phyloP scores from a whole-genome alignment of 2,113 vertebrate genomes.

The Peromyscus maniculatus region DNA sequence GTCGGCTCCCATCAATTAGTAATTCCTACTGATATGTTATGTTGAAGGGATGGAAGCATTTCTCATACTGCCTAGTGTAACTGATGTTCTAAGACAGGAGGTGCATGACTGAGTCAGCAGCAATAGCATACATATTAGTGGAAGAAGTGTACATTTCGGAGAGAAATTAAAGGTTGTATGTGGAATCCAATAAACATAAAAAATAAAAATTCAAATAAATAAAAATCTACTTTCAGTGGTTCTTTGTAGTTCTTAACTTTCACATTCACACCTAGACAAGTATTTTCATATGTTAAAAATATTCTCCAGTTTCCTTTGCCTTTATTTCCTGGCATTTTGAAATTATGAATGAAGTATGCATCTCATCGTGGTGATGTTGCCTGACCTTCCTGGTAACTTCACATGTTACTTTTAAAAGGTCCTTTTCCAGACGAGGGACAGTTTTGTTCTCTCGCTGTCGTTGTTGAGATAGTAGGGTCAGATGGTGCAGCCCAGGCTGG shows the following conservation, averaged over 20 bases:
- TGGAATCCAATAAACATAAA: background rate
- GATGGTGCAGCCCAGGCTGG: background rate
- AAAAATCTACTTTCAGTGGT: background rate
- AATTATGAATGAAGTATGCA: background rate
- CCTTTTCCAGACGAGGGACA: background rate
- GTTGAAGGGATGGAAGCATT: background rate
- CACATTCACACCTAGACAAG: background rate
- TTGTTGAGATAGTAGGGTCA: background rate
- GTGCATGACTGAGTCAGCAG: background rate
- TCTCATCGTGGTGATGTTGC: background rate
- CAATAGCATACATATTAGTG: background rate
- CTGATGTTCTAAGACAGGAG: background rate
- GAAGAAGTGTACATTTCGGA: constrained; percentile 5
- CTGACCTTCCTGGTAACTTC: constrained; percentile 31
- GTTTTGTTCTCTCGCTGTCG: background rate
- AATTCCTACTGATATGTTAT: background rate
- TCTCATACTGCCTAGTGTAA: background rate
- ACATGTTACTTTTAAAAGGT: constrained; percentile 24
- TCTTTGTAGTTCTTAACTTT: background rate
- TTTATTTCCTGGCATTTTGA: constrained; percentile 39
- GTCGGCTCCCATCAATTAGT: background rate
- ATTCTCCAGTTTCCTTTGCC: background rate
- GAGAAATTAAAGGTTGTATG: constrained; percentile 3
- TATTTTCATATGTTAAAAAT: constrained; percentile 19
- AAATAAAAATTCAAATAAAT: background rate